Conservation (phyloP, 2,113 vertebrate species). For the Myanophis thanlyinensis region DNA sequence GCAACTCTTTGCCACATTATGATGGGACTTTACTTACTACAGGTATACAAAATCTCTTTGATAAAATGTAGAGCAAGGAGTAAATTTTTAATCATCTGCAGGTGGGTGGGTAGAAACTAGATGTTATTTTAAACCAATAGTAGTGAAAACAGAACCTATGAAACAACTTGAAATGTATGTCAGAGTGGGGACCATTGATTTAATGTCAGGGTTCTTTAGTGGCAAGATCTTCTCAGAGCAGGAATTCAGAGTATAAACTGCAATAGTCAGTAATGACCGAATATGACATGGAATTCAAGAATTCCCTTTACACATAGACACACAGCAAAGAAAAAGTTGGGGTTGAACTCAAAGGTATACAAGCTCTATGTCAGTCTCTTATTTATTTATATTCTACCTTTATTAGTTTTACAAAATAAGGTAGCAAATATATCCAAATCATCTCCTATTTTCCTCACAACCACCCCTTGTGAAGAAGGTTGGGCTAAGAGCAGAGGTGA, state of each 20-base stretch:
- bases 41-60: not conserved
- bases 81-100: too few species aligned
- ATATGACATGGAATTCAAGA: not conserved
- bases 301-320: not conserved
- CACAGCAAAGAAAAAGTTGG: not conserved
- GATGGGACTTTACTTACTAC: not conserved
- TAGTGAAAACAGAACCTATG: not conserved
- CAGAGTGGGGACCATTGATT: not conserved
- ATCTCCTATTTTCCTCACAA: too few species aligned
- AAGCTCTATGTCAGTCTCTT: not conserved
- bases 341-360: not conserved
- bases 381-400: too few species aligned
- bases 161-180: not conserved
- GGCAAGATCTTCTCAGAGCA: not conserved
- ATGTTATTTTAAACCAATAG: not conserved
- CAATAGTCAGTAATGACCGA: not conserved
- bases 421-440: too few species aligned
- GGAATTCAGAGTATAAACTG: not conserved
- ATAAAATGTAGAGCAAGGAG: not conserved
- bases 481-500: too few species aligned
- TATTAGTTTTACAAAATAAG: too few species aligned
- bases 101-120: not conserved
- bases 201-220: not conserved
- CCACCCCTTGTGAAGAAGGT: too few species aligned
- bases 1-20: not conserved